A percentile compares a stretch with the other conserved stretches of the same genome.
These are phyloP conservation scores for Hirtodrosophila histrioides DNA, from an alignment of 2,888 invertebrate genomes.

Conservation along the genomic window DNA sequence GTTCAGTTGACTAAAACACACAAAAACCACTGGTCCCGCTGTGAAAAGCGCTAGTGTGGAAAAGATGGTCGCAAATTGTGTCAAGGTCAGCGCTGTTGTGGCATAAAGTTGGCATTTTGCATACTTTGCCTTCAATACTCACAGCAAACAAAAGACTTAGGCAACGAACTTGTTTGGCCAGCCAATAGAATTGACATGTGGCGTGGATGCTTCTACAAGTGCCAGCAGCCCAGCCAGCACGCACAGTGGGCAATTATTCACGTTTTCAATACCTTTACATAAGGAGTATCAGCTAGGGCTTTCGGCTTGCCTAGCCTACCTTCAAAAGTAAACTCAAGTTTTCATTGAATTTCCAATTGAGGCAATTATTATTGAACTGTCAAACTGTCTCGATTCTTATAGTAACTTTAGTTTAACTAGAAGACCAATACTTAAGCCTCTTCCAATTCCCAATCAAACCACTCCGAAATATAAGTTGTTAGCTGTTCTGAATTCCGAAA, in stretches of 20 bases:
- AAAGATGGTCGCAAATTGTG: constrained; percentile 49
- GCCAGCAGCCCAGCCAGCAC: constrained; percentile 8
- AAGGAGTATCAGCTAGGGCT: not conserved
- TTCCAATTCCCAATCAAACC: too few species aligned
- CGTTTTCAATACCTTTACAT: not conserved
- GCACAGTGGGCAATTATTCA: constrained; percentile 17
- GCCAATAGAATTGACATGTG: constrained; percentile 34
- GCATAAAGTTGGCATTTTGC: constrained; percentile 51
- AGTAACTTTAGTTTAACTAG: too few species aligned
- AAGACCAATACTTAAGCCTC: too few species aligned
- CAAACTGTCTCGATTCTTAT: too few species aligned
- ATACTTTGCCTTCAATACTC: constrained; percentile 35
- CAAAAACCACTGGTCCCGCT: constrained; percentile 20
- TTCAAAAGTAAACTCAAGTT: too few species aligned
- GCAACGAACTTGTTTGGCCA: constrained; percentile 54
- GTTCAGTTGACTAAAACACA: constrained; percentile 38
- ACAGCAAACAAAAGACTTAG: constrained; percentile 55
- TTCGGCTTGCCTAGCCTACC: too few species aligned
- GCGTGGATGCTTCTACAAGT: not conserved
- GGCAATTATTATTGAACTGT: too few species aligned
- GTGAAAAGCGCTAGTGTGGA: constrained; percentile 35
- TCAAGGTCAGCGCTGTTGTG: constrained; percentile 58
- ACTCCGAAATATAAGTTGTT: too few species aligned
- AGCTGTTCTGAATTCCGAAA: too few species aligned
- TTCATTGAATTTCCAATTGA: too few species aligned